These are phyloP conservation scores for Geodia barretti DNA, from an alignment of 37 sponge, comb jelly and placozoan species.

Conservation along the genomic window DNA sequence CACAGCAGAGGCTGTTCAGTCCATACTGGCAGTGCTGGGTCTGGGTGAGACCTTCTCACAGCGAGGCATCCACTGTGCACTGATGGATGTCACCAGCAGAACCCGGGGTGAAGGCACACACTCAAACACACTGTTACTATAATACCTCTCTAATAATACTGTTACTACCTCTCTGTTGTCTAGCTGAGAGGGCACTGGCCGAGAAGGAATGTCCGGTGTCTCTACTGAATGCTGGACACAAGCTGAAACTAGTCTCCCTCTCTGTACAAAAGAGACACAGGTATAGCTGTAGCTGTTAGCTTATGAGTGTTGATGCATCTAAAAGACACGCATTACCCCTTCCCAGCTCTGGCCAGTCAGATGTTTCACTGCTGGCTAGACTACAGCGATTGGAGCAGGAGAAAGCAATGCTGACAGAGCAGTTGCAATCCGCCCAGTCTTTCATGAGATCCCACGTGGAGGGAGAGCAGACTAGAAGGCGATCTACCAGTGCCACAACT, in stretches of 20 bases:
- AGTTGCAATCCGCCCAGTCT: conserved; percentile 9
- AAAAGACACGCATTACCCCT: not conserved
- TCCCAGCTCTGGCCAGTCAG: not conserved
- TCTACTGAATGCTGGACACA: not conserved
- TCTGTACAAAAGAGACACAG: not conserved
- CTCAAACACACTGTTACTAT: not conserved
- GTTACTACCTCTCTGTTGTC: not conserved
- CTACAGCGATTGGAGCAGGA: conserved; percentile 14
- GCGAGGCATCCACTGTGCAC: not conserved
- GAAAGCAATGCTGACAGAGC: conserved; percentile 2
- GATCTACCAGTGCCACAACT: too few relatives aligned
- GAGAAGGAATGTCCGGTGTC: not conserved
- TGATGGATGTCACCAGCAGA: not conserved
- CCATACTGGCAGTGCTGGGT: not conserved
- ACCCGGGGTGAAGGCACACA: not conserved
- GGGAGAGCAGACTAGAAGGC: too few relatives aligned
- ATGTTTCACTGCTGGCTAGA: not conserved
- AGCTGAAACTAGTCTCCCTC: conserved; percentile 7
- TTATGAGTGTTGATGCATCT: not conserved
- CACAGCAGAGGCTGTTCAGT: not conserved
- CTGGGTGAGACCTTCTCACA: not conserved
- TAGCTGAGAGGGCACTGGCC: not conserved
- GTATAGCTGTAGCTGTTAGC: not conserved
- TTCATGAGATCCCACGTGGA: not conserved
- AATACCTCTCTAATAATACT: not conserved